Base-by-base conservation (phyloP, 2,888 invertebrate species). In the Aquatica leii region DNA sequence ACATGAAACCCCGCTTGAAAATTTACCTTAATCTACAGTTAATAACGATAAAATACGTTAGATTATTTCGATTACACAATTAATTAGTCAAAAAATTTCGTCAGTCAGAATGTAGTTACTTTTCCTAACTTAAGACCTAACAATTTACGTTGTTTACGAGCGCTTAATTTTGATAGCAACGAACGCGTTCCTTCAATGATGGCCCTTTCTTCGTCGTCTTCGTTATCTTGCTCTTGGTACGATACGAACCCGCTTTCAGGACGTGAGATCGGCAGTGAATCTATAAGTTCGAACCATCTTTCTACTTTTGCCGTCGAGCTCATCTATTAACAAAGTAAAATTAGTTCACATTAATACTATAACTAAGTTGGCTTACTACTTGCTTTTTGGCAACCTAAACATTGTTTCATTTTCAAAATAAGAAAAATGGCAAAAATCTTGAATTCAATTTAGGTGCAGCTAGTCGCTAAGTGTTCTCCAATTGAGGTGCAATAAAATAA, bases 181-280 rank as follows among this genome's bases (percentile, higher is more conserved):
- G 86, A 87, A 73, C 86, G 87, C 65, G 90, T 86, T 61, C 86
- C 89, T 76, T 90, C 90, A 46, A 89, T 85, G 62, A 90, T 86
- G 8, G 88, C 86, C 66, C 82, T 86, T 73, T 86, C 86, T 56
- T 84, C 83, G 62, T 83, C 82, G 70, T 84, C 83, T 60, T 83
- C 83, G 68, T 80, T 80, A 68, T 82, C 82, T 60, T 86, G 86
- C 59, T 88, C 86, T 60, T 84, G 85, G 20, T 88, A 90, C 17
- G 90, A 90, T 34, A 91, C 86, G 80, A 92, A 92, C 9, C 92
- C 92, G 77, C 91, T 91, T 79, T 92, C 92, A 0, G 90, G 91
- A 8, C 91, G 84, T 8, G 91, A 91, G 60, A 90, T 82, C 12
- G 90, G 86, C 14, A 85, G 81, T 9, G 87, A 84, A 15, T 87